Evolutionary conservation across 2,888 invertebrate genomes (phyloP).

Genomic region (Drosophila macrospina): DNA sequence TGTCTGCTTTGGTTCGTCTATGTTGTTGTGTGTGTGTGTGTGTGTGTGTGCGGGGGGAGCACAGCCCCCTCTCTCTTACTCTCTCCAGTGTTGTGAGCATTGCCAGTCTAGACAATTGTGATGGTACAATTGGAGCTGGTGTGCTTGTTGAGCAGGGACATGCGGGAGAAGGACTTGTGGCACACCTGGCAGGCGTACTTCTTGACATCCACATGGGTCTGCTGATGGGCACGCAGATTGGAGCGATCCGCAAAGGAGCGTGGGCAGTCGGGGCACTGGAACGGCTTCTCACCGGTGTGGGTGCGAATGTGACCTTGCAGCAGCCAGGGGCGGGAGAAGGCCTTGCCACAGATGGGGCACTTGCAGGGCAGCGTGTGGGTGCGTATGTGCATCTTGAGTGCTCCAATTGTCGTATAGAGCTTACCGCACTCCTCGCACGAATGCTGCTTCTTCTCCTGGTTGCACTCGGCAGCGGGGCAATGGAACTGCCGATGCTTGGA

Average conservation of each 20-base stretch:
- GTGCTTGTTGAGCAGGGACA: conserved; percentile 85
- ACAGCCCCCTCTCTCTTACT: neutral
- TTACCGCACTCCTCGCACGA: conserved; percentile 84
- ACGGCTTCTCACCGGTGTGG: conserved; percentile 85
- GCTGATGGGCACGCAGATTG: conserved; percentile 85
- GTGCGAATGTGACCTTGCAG: conserved; percentile 85
- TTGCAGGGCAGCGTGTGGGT: conserved; percentile 85
- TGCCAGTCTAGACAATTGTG: conserved; percentile 76
- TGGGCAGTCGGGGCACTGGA: conserved; percentile 83
- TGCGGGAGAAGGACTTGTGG: conserved; percentile 84
- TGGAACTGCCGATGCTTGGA: conserved; percentile 98
- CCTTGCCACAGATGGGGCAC: conserved; percentile 85
- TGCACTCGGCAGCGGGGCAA: conserved; percentile 93
- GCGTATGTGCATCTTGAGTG: conserved; percentile 85
- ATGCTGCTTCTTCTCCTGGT: conserved; percentile 92
- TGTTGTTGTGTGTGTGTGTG: too few species aligned
- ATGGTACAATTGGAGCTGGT: conserved; percentile 83
- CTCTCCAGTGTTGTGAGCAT: conserved; percentile 3
- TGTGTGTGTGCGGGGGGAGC: neutral
- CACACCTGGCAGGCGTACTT: conserved; percentile 84
- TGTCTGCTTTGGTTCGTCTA: conserved; percentile 22
- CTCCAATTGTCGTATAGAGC: conserved; percentile 84
- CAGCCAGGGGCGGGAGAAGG: conserved; percentile 85
- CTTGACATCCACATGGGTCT: conserved; percentile 85
- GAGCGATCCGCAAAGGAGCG: conserved; percentile 85